These are phyloP conservation scores for Peromyscus nudipes DNA, from an alignment of 2,797 vertebrate species.

Conservation along the genomic window DNA sequence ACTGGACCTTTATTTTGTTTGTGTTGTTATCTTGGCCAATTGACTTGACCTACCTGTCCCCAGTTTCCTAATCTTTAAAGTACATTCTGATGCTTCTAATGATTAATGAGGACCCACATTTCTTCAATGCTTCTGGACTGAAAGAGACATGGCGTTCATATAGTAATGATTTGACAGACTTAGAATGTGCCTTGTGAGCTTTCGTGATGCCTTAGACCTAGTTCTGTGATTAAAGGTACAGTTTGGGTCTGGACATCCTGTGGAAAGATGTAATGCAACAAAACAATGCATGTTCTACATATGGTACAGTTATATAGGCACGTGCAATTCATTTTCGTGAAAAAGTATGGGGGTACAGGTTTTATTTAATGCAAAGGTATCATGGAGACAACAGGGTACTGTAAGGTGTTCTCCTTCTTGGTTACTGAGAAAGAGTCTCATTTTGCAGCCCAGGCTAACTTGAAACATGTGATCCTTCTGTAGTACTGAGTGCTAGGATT, in stretches of 20 bases:
- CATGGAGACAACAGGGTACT: not conserved
- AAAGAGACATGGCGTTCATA: constrained; percentile 39
- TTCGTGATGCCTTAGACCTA: not conserved
- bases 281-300: not conserved
- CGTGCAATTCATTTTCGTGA: not conserved
- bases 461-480: not conserved
- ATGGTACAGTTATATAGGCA: not conserved
- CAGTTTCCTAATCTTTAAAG: constrained; percentile 61
- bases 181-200: not conserved
- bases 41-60: constrained; percentile 25
- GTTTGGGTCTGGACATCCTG: not conserved
- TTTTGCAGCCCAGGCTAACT: not conserved
- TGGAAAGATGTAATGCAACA: not conserved
- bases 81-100: constrained; percentile 59
- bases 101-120: constrained; percentile 44
- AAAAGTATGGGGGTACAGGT: not conserved
- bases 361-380: constrained; percentile 19
- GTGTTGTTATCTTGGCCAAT: constrained; percentile 9
- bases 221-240: not conserved
- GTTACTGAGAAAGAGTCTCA: not conserved
- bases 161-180: constrained; percentile 53
- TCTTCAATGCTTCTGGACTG: constrained; percentile 36
- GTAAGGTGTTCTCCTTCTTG: not conserved
- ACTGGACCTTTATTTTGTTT: constrained; percentile 46
- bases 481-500: no score